Percentiles rank a stretch among this genome's conserved stretches.
Conservation (phyloP, 2,113 vertebrate species). For the Pelusios castaneus region DNA sequence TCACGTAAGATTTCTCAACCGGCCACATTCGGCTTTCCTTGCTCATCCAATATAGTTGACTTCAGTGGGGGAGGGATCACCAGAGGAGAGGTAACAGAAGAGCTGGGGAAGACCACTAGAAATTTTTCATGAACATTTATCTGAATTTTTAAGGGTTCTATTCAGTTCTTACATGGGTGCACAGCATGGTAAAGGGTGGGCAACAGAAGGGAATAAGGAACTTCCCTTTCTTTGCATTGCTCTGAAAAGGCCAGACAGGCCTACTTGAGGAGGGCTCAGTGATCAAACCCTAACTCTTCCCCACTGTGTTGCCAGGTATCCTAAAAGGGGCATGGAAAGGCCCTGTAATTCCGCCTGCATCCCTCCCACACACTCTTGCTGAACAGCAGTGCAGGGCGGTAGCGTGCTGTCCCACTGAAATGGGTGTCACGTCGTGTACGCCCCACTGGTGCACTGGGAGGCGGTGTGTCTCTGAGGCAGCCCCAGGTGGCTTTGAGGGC, state of each 20-base stretch:
- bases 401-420: not conserved
- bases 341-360: not conserved
- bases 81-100: not conserved
- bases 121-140: constrained; percentile 4
- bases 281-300: not conserved
- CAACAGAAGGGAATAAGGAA: not conserved
- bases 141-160: not conserved
- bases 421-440: not conserved
- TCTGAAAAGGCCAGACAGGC: not conserved
- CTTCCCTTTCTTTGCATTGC: not conserved
- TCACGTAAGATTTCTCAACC: fast-evolving
- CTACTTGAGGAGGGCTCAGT: not conserved
- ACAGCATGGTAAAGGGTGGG: not conserved
- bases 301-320: not conserved
- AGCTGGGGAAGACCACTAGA: not conserved
- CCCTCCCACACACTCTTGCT: not conserved
- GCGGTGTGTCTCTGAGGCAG: not conserved
- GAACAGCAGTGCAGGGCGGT: not conserved
- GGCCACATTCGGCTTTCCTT: constrained; percentile 1
- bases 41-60: not conserved
- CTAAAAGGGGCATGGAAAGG: not conserved
- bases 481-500: not conserved
- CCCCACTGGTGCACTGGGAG: too few species aligned
- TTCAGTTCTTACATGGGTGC: not conserved
- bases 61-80: not conserved